phyloP scores from a whole-genome alignment of 2,888 invertebrate species.

The Gastrophysa polygoni region DNA sequence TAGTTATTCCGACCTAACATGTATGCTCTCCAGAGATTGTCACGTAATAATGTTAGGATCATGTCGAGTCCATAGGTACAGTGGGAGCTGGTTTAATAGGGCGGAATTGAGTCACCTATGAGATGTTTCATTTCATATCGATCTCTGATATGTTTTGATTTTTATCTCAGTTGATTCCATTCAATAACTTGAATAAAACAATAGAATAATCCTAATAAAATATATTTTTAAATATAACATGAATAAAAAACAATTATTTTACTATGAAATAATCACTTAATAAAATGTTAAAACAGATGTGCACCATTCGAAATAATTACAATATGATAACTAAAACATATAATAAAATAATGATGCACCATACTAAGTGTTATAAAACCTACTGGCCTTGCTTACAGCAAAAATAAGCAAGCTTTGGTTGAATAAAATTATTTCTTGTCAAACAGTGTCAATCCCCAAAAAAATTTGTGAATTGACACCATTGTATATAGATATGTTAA shows the following conservation, averaged over 20 bases:
- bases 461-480: neutral
- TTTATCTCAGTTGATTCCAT: too few relatives aligned
- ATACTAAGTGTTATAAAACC: conserved; percentile 40
- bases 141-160: too few relatives aligned
- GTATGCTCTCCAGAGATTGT: too few relatives aligned
- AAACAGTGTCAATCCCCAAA: neutral
- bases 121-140: too few relatives aligned
- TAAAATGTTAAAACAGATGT: conserved; percentile 38
- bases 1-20: too few relatives aligned
- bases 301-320: conserved; percentile 41
- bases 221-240: conserved; percentile 58
- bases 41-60: too few relatives aligned
- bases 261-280: conserved; percentile 39
- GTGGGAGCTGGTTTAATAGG: too few relatives aligned
- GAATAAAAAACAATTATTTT: conserved; percentile 50
- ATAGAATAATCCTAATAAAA: conserved; percentile 49
- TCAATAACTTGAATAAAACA: too few relatives aligned
- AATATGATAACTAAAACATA: conserved; percentile 39
- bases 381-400: conserved; percentile 40
- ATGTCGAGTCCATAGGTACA: too few relatives aligned
- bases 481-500: conserved; percentile 42
- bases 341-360: conserved; percentile 34
- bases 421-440: conserved; percentile 32
- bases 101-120: too few relatives aligned
- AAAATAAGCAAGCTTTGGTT: conserved; percentile 47